A percentile compares a stretch with the other conserved stretches of the same genome.
Evolutionary conservation across 2,888 invertebrate genomes (phyloP).

Genomic region (Acheta domesticus): DNA sequence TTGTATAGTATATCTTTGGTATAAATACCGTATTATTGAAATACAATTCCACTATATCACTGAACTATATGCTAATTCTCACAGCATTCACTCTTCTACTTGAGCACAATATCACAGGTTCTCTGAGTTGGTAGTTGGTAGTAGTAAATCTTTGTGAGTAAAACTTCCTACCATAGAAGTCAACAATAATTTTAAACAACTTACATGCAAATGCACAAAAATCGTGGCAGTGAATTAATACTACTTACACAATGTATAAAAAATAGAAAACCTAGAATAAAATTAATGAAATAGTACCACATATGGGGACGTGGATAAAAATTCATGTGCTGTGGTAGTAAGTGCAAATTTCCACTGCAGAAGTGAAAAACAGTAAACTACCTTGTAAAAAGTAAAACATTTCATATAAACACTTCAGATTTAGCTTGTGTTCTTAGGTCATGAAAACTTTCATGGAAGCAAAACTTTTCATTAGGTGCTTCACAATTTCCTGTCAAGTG

Average conservation of each 20-base stretch:
- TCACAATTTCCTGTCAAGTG: slow-evolving; percentile 28
- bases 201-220: background rate
- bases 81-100: background rate
- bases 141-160: background rate
- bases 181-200: background rate
- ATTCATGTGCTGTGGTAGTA: too few species aligned
- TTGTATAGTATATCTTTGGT: background rate
- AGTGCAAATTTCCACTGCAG: background rate
- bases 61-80: background rate
- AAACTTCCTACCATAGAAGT: background rate
- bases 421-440: slow-evolving; percentile 34
- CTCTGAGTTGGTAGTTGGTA: background rate
- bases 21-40: background rate
- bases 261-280: background rate
- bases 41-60: slow-evolving; percentile 10
- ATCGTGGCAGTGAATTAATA: slow-evolving; percentile 18
- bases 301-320: too few species aligned
- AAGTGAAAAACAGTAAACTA: background rate
- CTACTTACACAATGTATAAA: background rate
- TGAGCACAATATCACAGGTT: slow-evolving; percentile 18
- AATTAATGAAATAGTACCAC: too few species aligned
- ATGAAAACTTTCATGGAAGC: slow-evolving; percentile 34
- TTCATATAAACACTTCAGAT: slow-evolving; percentile 34
- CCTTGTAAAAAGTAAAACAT: too few species aligned
- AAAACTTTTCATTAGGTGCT: slow-evolving; percentile 28